Evolutionary conservation across 2,888 invertebrate genomes (phyloP), one percentile per base, ranked within the genome.

Genomic region (Drosophila falleni): DNA sequence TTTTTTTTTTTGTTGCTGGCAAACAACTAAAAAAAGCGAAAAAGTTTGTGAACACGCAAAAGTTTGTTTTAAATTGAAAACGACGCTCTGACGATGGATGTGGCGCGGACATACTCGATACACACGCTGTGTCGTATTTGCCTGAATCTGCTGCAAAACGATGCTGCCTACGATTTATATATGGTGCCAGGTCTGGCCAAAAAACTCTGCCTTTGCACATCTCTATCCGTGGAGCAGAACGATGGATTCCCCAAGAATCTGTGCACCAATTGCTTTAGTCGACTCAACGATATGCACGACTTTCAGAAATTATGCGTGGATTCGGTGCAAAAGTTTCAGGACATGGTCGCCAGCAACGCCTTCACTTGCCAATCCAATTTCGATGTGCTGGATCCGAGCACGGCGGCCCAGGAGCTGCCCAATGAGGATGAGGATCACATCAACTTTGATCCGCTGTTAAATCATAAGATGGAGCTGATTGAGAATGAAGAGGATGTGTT

Each of bases 71-170:
- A 9, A 39, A 33, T 13, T 5, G n/a, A 29, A 58, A 53, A 11
- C n/a, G 42, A 39, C 47, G 19, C 8, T n/a, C 6, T 2, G 76
- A 88, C 72, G 44, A 85, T 85, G 84, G 85, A 85, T 65, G 89
- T 72, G 78, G 87, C 86, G 50, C 62, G 77, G 59, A 76, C 73
- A 23, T 84, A 77, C 44, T 82, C 81, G 63, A 87, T 90, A 53
- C 78, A 91, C 61, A 85, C 91, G 63, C 79, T 91, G 63, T 91
- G 91, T 75, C 92, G 92, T 35, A 91, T 92, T 33, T 91, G 91
- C 56, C 70, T 91, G 19, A 87, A 90, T 65, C 80, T 83, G 49
- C 58, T 91, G 63, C 83, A 89, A 64, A 89, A 81, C 73, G 90
- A 86, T 50, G 82, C 72, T 62, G 74, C 82, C 11, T 89, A 90